A percentile compares a stretch with the other conserved stretches of the same genome.
phyloP scores from a whole-genome alignment of 2,888 invertebrate genomes.

The Dexiosoma caninum region DNA sequence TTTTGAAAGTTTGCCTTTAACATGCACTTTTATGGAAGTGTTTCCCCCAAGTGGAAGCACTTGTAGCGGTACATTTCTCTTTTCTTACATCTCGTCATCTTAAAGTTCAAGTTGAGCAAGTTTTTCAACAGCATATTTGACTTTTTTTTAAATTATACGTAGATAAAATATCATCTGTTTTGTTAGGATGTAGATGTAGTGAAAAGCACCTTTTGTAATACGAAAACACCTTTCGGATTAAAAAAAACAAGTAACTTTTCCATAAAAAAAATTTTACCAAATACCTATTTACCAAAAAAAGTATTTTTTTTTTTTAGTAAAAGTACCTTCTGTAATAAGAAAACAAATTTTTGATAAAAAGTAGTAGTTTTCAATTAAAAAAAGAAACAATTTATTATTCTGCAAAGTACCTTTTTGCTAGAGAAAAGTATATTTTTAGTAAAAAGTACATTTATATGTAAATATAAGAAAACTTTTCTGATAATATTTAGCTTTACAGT shows the following conservation, averaged over 20 bases:
- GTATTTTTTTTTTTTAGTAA: neutral
- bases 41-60: no score
- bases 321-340: neutral
- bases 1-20: constrained; percentile 66
- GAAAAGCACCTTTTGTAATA: neutral
- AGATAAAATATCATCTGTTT: constrained; percentile 18
- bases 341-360: neutral
- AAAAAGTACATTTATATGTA: neutral
- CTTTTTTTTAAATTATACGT: no score
- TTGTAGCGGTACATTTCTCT: neutral
- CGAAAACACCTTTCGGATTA: no score
- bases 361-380: neutral
- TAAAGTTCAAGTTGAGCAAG: constrained; percentile 73
- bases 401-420: neutral
- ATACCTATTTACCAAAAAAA: neutral
- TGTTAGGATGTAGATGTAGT: no score
- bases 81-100: constrained; percentile 67
- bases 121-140: constrained; percentile 52
- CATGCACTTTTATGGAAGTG: neutral
- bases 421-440: neutral
- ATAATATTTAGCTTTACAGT: neutral
- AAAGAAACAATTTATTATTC: neutral
- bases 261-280: neutral
- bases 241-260: neutral
- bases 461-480: neutral